Conservation (phyloP, 2,888 invertebrate species). For the Eristalis pertinax region DNA sequence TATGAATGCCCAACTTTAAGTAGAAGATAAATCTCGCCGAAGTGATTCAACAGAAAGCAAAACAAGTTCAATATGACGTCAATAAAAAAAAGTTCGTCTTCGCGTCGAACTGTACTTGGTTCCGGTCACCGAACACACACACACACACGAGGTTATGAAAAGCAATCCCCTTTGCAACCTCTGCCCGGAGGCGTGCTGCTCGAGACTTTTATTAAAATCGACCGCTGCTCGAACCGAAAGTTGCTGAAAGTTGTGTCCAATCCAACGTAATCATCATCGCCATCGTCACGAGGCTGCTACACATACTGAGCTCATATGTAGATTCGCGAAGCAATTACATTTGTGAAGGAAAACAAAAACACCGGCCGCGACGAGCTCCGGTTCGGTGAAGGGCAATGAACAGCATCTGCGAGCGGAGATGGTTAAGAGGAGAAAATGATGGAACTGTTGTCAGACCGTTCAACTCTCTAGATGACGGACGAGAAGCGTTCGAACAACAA, state of each 20-base stretch:
- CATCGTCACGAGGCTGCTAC: background rate
- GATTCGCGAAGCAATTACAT: constrained; percentile 1
- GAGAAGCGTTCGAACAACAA: background rate
- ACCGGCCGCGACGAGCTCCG: background rate
- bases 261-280: background rate
- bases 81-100: background rate
- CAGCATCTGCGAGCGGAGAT: background rate
- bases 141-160: background rate
- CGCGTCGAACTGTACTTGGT: background rate
- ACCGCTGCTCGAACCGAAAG: background rate
- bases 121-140: background rate
- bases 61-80: background rate
- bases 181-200: background rate
- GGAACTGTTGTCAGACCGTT: constrained; percentile 8
- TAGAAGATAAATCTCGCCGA: background rate
- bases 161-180: background rate
- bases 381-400: constrained; percentile 2
- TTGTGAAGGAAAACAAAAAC: background rate
- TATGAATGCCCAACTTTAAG: background rate
- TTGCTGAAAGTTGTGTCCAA: background rate
- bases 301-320: background rate
- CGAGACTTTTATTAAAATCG: background rate
- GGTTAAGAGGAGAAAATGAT: background rate
- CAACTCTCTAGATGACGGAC: background rate
- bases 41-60: background rate